These are phyloP conservation scores for Astatotilapia flaviijosephi DNA, from an alignment of 2,113 vertebrate genomes.

Conservation along the genomic window DNA sequence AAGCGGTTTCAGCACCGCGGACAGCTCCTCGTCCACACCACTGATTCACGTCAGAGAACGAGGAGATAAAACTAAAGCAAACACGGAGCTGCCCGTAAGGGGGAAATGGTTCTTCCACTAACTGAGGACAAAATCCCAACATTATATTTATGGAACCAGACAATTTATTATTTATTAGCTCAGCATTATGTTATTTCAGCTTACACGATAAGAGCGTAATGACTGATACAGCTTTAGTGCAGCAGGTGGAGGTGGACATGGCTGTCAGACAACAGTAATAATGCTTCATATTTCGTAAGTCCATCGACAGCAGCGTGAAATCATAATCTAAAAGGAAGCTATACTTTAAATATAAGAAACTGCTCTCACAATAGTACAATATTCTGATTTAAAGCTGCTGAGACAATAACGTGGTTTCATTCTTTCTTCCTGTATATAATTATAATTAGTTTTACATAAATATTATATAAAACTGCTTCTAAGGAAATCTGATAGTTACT, in stretches of 20 bases:
- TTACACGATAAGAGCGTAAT: neutral
- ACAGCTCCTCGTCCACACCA: conserved; percentile 27
- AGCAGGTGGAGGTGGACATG: neutral
- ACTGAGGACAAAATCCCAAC: neutral
- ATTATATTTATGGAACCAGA: neutral
- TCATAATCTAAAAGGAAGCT: neutral
- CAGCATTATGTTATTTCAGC: neutral
- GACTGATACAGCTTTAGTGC: neutral
- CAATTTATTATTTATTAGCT: neutral
- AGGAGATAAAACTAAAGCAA: neutral
- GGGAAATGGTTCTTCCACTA: neutral
- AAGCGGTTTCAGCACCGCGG: conserved; percentile 34
- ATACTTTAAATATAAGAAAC: neutral
- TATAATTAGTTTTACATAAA: neutral
- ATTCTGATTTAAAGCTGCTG: neutral
- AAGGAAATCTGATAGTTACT: neutral
- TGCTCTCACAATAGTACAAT: neutral
- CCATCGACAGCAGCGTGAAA: neutral
- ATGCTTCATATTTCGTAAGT: neutral
- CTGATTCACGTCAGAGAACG: neutral
- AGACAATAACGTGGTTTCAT: neutral
- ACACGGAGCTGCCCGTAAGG: neutral
- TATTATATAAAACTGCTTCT: neutral
- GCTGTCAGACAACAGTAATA: neutral
- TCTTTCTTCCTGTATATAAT: neutral